Base-by-base conservation (phyloP, 1,140 invertebrate species). In the Lucilia sericata region DNA sequence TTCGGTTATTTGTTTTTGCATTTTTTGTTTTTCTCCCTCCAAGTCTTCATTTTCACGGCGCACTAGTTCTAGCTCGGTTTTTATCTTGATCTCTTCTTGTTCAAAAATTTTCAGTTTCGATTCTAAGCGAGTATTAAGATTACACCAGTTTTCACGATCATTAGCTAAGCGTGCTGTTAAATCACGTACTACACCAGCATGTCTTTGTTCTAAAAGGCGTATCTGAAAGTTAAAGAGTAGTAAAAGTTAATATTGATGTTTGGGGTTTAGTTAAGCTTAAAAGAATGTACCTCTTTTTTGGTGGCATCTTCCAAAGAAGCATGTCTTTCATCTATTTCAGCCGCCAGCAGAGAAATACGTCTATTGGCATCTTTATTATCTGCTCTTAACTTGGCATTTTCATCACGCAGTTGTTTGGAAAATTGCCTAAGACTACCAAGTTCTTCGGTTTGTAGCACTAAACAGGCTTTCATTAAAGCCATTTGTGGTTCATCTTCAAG, bases 251-350 rank as follows among this genome's bases (percentile, higher is more conserved):
- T 80, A 30, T 30, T 30, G 1, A 2, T 9, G 30, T 47, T 21
- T n/a, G n/a, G n/a, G n/a, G n/a, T n/a, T n/a, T n/a, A n/a, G n/a
- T 30, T n/a, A 0, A 47, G 42, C n/a, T 21, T 21, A 74, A 12
- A 12, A 9, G 49, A 12, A 83, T 82, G 95, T 94, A 60, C 94
- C 93, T 87, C 95, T 93, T 85, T 90, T 82, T 83, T 91, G 80
- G 94, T 92, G 36, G 94, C 93, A 84, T 94, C 94, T 91, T 98
- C 97, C 86, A 98, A 93, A 65, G 94, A 93, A 0, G 94, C 92
- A 90, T 98, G 96, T 86, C 96, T 95, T 82, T 98, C 97, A 89
- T 98, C 97, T 2, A 97, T 95, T 91, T 98, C 97, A 84, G 96
- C 95, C 2, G 96, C 97, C 25, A 98, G 91, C 51, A 97, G 87